Percentiles rank a stretch among this genome's conserved stretches.
These are phyloP conservation scores for Sus cebifrons DNA, from an alignment of 2,797 vertebrate species.

Conservation along the genomic window DNA sequence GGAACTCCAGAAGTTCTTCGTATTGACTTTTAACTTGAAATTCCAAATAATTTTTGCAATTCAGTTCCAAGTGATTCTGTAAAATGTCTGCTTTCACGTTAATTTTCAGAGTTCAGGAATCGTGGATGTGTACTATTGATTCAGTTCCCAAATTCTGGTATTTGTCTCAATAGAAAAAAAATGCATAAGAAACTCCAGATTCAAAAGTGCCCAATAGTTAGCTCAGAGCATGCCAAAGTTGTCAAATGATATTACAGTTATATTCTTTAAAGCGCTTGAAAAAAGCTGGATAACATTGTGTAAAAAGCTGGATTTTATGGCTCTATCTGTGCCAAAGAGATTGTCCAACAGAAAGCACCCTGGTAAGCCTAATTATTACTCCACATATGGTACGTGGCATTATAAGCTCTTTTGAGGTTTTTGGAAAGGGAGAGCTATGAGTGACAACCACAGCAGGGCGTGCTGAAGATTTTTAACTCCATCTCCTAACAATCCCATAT, in stretches of 20 bases:
- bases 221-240: slow-evolving; percentile 66
- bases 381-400: slow-evolving; percentile 77
- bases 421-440: not conserved
- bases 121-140: slow-evolving; percentile 8
- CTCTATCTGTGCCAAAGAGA: slow-evolving; percentile 76
- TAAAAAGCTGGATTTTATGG: slow-evolving; percentile 77
- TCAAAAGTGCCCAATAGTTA: slow-evolving; percentile 48
- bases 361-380: slow-evolving; percentile 74
- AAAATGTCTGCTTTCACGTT: not conserved
- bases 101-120: not conserved
- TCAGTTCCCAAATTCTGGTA: slow-evolving; percentile 53
- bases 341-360: slow-evolving; percentile 78
- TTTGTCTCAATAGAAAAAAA: not conserved
- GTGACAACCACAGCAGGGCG: slow-evolving; percentile 41
- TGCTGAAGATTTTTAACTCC: slow-evolving; percentile 65
- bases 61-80: not conserved
- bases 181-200: slow-evolving; percentile 11
- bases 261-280: slow-evolving; percentile 69
- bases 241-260: slow-evolving; percentile 73
- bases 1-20: not conserved
- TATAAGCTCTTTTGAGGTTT: slow-evolving; percentile 77
- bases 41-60: slow-evolving; percentile 47
- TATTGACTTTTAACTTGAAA: slow-evolving; percentile 20
- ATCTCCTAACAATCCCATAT: not conserved
- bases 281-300: slow-evolving; percentile 60